Base-by-base conservation (phyloP, 2,888 invertebrate species). In the Thelaira solivaga region DNA sequence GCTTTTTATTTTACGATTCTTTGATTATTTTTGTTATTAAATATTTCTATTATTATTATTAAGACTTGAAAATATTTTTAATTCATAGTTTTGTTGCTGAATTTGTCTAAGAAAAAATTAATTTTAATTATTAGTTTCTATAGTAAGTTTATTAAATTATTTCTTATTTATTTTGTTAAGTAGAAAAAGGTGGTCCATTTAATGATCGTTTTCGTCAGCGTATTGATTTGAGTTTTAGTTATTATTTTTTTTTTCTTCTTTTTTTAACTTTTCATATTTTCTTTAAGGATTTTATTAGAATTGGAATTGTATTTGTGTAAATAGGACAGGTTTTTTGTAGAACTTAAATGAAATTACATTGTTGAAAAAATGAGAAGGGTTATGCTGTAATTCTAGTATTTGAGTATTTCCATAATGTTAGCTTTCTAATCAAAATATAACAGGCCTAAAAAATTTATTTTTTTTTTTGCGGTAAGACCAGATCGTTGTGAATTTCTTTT, bases 151-250 rank as follows among this genome's bases (percentile, higher is more conserved):
- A 43, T 47, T 53, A 36, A 49, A 39, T 69, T 61, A 3, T 13
- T 41, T 55, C 57, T 49, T 62, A 2, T 57, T 57, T 51, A 10
- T 36, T 55, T 22, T 68, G 55, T 41, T 71, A 55, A 64, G 74
- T 73, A 77, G 76, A 84, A 86, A 85, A 86, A 83, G 86, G 86
- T 87, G 86, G 86, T 86, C 87, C 87, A 86, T 86, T 86, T 84
- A 83, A 86, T 86, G 84, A 84, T 86, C 85, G 85, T 84, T 77
- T 83, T 84, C 83, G 84, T 84, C 83, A 82, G 82, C 81, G 82
- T 78, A 78, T 74, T 85, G 83, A 83, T 84, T 78, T 84, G 82
- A 81, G 82, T 83, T 82, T 64, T 24, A 47, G 61, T 45, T 61
- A 13, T 74, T 67, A 26, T 64, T 57, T 61, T 65, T 43, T 10